Evolutionary conservation across 2,113 vertebrate genomes (phyloP).

Genomic region (Smithornis capensis): DNA sequence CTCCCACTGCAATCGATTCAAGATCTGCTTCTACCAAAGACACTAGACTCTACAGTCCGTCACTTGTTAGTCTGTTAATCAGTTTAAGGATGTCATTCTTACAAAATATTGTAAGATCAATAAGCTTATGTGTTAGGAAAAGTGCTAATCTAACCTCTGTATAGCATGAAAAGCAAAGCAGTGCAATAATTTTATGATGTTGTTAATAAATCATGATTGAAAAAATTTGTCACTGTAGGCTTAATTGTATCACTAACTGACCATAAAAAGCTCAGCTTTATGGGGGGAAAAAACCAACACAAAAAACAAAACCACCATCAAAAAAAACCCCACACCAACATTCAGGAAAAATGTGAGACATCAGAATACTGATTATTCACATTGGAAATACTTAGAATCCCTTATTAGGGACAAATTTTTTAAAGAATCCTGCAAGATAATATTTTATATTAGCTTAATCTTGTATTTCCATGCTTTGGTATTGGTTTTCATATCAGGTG

Average conservation of each 20-base stretch:
- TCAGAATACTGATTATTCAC: background rate
- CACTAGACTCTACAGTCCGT: background rate
- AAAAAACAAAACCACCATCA: background rate
- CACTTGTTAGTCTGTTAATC: background rate
- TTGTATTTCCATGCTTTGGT: background rate
- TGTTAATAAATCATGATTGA: background rate
- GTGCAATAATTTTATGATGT: background rate
- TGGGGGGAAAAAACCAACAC: background rate
- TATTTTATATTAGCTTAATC: background rate
- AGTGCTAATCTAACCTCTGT: background rate
- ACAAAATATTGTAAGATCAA: slow-evolving; percentile 16
- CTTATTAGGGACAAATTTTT: background rate
- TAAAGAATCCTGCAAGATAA: rapidly evolving
- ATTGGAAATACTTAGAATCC: background rate
- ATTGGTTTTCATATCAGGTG: background rate
- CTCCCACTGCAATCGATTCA: background rate
- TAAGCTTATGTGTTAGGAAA: background rate
- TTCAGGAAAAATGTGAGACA: background rate
- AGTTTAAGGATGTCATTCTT: slow-evolving; percentile 38
- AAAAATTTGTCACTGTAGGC: background rate
- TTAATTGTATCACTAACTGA: background rate
- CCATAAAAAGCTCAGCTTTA: background rate
- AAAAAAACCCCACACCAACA: background rate
- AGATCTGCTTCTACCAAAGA: background rate
- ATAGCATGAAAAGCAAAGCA: background rate